Conservation (phyloP, 92 coral and sea anemone genomes). For the Palythoa heliodiscus region DNA sequence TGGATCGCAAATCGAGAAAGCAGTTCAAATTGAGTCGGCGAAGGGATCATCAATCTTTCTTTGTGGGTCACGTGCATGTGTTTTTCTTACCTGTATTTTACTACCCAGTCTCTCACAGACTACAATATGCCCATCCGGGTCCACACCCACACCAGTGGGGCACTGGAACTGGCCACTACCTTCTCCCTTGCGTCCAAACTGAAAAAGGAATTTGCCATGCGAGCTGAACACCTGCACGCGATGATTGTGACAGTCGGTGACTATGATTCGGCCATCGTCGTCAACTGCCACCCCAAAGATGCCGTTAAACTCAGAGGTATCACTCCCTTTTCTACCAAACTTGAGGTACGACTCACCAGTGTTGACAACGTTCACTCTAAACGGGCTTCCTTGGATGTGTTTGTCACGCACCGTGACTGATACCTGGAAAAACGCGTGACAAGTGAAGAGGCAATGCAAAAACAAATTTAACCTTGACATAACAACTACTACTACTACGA, state of each 20-base stretch:
- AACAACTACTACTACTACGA: no score
- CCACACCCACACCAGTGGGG: constrained; percentile 98
- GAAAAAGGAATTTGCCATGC: constrained; percentile 90
- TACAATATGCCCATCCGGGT: constrained; percentile 91
- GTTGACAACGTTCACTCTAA: constrained; percentile 90
- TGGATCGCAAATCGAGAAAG: not conserved
- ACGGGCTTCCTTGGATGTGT: constrained; percentile 99
- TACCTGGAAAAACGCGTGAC: constrained; percentile 58
- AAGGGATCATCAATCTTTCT: no score
- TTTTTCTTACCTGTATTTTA: constrained; percentile 80
- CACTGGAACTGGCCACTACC: constrained; percentile 99
- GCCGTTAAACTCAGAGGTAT: constrained; percentile 95
- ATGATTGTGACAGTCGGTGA: constrained; percentile 97
- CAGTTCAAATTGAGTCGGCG: not conserved
- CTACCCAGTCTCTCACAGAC: constrained; percentile 96
- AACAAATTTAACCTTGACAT: not conserved
- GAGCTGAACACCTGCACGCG: constrained; percentile 98
- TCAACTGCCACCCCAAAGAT: constrained; percentile 98
- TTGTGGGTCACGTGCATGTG: no score
- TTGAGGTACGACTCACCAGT: constrained; percentile 78
- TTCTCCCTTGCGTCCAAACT: constrained; percentile 99
- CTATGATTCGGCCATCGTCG: constrained; percentile 93
- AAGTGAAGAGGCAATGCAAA: not conserved
- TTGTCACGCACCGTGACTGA: constrained; percentile 98
- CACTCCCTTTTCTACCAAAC: constrained; percentile 91